phyloP scores from a whole-genome alignment of 2,797 vertebrate genomes.

The Catharus ustulatus region DNA sequence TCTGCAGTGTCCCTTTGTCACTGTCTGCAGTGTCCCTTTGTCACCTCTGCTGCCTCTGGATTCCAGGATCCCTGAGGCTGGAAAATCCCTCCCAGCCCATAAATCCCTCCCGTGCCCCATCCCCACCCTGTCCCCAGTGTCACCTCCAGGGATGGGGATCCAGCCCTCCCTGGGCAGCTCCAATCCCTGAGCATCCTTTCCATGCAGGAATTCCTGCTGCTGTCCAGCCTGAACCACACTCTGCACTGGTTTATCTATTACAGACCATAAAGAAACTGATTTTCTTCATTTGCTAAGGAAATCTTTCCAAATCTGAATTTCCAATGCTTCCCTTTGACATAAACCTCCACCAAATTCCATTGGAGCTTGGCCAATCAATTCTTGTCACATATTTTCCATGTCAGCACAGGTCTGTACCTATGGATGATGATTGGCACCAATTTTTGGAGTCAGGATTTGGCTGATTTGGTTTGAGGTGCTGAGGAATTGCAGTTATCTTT shows the following conservation, averaged over 20 bases:
- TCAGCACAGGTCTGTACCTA: not conserved
- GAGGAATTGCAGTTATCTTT: not conserved
- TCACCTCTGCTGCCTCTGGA: not conserved
- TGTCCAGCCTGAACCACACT: not conserved
- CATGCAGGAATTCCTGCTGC: not conserved
- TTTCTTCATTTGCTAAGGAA: not conserved
- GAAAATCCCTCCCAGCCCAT: not conserved
- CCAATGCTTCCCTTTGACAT: not conserved
- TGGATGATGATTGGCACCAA: not conserved
- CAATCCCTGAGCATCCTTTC: too few relatives aligned
- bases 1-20: not conserved
- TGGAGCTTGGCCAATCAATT: not conserved
- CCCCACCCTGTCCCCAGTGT: not conserved
- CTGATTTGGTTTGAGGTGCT: not conserved
- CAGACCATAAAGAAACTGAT: not conserved
- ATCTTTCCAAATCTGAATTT: not conserved
- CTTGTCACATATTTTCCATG: not conserved
- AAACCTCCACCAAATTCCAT: not conserved
- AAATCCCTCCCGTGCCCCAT: rapidly evolving
- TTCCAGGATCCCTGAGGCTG: not conserved
- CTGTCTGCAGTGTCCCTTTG: not conserved
- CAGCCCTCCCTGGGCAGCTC: not conserved
- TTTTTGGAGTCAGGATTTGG: not conserved
- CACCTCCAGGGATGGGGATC: not conserved
- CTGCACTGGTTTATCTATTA: not conserved